A percentile compares a stretch with the other conserved stretches of the same genome.
These are phyloP conservation scores for Choristoneura fumiferana DNA, from an alignment of 1,140 invertebrate genomes.

Conservation along the genomic window DNA sequence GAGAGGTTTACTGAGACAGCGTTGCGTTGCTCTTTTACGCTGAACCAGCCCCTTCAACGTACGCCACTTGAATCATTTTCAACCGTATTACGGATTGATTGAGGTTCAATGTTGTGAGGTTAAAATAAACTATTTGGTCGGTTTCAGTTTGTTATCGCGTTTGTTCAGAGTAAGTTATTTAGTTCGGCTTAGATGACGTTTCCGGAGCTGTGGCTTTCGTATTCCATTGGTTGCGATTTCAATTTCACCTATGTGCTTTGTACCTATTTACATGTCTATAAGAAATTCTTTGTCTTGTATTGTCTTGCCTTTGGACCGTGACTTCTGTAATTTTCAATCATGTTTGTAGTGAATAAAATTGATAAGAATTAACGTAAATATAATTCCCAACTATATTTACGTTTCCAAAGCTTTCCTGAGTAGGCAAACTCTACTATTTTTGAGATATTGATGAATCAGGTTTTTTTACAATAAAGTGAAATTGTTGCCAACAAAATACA, in stretches of 20 bases:
- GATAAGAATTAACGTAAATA: no score
- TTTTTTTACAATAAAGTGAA: no score
- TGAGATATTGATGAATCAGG: no score
- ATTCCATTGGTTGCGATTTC: conserved; percentile 33
- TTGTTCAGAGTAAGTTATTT: conserved; percentile 55
- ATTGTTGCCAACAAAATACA: conserved; percentile 26
- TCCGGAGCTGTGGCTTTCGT: conserved; percentile 44
- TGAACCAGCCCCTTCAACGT: background rate
- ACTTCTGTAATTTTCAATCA: background rate
- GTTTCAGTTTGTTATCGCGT: conserved; percentile 14
- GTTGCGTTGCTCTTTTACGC: conserved; percentile 26
- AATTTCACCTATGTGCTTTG: conserved; percentile 31
- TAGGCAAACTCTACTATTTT: no score
- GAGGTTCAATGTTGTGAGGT: conserved; percentile 18
- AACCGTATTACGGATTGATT: conserved; percentile 3
- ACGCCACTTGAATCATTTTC: background rate
- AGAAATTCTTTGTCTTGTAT: no score
- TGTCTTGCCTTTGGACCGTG: no score
- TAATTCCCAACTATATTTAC: no score
- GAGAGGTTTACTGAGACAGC: conserved; percentile 48
- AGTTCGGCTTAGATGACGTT: conserved; percentile 56
- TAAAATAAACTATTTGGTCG: conserved; percentile 14
- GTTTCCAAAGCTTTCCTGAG: no score
- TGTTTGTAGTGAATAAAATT: no score
- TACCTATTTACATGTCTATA: background rate